Percentiles rank a stretch among this genome's conserved stretches.
phyloP scores from a whole-genome alignment of 1,140 invertebrate species.

The Trachymyrmex septentrionalis region DNA sequence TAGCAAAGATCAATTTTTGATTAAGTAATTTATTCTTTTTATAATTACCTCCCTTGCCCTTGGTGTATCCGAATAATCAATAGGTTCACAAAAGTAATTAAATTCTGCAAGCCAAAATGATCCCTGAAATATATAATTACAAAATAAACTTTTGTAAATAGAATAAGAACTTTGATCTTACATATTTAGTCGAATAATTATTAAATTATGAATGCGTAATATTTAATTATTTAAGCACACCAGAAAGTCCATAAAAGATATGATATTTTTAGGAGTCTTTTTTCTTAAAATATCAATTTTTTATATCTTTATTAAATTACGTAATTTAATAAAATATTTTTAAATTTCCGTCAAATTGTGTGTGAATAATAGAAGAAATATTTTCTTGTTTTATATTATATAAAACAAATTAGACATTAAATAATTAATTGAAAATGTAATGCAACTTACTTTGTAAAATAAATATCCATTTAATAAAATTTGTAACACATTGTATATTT shows the following conservation, averaged over 20 bases:
- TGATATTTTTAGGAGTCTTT: background rate
- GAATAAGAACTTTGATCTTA: background rate
- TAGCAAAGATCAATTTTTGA: background rate
- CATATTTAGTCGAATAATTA: background rate
- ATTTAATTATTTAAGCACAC: background rate
- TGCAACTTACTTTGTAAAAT: constrained; percentile 88
- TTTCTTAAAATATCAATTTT: background rate
- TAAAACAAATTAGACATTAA: background rate
- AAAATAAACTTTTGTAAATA: background rate
- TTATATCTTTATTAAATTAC: background rate
- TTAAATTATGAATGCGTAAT: background rate
- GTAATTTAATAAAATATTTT: background rate
- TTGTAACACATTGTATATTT: constrained; percentile 92
- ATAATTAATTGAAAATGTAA: constrained; percentile 22
- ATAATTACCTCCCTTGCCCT: constrained; percentile 88
- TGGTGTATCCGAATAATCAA: constrained; percentile 90
- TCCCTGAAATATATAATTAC: constrained; percentile 76
- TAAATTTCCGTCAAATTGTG: background rate
- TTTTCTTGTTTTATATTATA: background rate
- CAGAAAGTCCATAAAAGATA: background rate
- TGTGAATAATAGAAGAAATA: background rate
- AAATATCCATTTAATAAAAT: constrained; percentile 89
- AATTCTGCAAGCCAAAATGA: constrained; percentile 86
- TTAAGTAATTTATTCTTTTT: constrained; percentile 1
- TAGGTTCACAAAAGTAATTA: constrained; percentile 91